Evolutionary conservation across 2,888 invertebrate genomes (phyloP), one percentile per base, ranked within the genome.

Genomic region (Euphydryas editha): DNA sequence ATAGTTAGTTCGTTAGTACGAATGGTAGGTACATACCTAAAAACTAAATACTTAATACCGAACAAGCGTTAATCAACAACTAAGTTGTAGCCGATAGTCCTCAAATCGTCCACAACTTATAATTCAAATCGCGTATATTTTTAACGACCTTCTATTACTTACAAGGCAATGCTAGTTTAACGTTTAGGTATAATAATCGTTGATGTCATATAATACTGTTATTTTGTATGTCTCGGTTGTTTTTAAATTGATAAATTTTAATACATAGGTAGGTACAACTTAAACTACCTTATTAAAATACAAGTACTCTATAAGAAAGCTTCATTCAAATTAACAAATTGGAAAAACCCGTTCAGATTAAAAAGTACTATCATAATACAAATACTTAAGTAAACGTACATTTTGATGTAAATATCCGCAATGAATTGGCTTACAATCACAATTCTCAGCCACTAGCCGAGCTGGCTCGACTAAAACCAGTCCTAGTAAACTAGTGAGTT

Each of bases 81-180:
- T 36, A n/a, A 30, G 37, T 44, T 42, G n/a, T 49, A 17, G 20
- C 18, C 24, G 18, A 20, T 20, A 24, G 59, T 42, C 58, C 13
- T 47, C 46, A 39, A 51, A 47, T n/a, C 56, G 59, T 24, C 51
- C 49, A 15, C 21, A 57, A 64, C 70, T 78, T 76, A 68, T 59
- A 72, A 77, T 84, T 83, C 85, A 78, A 72, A 73, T 69, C 75
- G 75, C 78, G 81, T 70, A 73, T 76, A 77, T 72, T 81, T 81
- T 82, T 83, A 78, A 83, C 79, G 82, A 83, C 80, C 82, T 81
- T 78, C 76, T 77, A 76, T 70, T 74, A 69, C 75, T 79, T 82
- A 81, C 82, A 86, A 85, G 83, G 85, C 78, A 73, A 81, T 68
- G 75, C 73, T 68, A 75, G 60, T 54, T 54, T 30, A 51, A 58